Evolutionary conservation across 2,797 vertebrate genomes (phyloP), one percentile per base, ranked within the genome.

Genomic region (Xiphorhynchus erythropygius): DNA sequence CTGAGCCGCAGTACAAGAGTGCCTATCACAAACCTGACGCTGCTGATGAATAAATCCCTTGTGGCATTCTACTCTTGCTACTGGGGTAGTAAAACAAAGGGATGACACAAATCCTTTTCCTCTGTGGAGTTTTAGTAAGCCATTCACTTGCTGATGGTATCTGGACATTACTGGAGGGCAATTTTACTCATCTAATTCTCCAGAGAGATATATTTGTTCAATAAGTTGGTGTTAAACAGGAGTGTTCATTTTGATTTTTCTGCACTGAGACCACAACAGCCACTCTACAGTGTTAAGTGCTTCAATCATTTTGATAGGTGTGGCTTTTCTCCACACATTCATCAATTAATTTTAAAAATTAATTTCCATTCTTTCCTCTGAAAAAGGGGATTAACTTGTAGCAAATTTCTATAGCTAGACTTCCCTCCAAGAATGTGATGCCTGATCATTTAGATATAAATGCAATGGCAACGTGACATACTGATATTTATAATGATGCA

Each of bases 41-140:
- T 78, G 42, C 33, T 0, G 0, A 16, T 0, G 0, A 80, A 82
- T 52, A 84, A 89, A 93, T 63, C 77, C n/a, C 42, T 75, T 2
- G 0, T 0, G 1, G 13, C 0, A 0, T 27, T 80, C 35, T 42
- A 35, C 53, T 82, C 50, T 80, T 2, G 0, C 33, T 69, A 28
- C 78, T 3, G 4, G 39, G 19, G 32, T 24, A 74, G 39, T 53
- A 76, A 65, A 87, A 75, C 68, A 74, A 84, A 89, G 35, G 53
- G 27, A 35, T 50, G 62, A 37, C 63, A 69, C 60, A 81, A 83
- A 75, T 42, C 22, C 32, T 44, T 73, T 78, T 52, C 22, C 24
- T 44, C 24, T n/a, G 13, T 69, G 52, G 4, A 4, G 9, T 80
- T 87, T 84, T 87, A 91, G 80, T 27, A 80, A 90, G 28, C 53